Conservation (phyloP, 1,140 invertebrate species). For the Geopemphigus sp. region DNA sequence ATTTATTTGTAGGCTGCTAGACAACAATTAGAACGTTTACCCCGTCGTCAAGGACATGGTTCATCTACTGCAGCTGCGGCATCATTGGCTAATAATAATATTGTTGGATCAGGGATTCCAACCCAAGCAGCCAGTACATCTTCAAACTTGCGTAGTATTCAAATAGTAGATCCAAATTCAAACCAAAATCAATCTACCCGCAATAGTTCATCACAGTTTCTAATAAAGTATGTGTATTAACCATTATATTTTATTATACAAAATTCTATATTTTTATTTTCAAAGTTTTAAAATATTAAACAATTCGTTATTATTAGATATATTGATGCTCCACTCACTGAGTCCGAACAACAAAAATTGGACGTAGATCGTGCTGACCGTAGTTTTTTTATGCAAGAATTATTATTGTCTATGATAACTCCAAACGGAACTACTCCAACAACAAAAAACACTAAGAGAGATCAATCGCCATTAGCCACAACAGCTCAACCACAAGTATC, state of each 20-base stretch:
- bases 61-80: constrained; percentile 55
- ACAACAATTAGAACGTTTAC: constrained; percentile 82
- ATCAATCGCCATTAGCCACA: not conserved
- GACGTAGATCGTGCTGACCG: constrained; percentile 65
- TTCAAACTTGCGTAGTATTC: constrained; percentile 38
- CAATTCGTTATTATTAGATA: constrained; percentile 57
- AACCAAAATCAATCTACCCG: constrained; percentile 44
- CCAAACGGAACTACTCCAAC: constrained; percentile 1
- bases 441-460: constrained; percentile 22
- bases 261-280: too few species aligned
- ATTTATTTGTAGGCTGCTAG: constrained; percentile 64
- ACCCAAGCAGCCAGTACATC: constrained; percentile 30
- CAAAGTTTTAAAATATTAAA: too few species aligned
- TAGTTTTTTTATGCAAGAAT: constrained; percentile 69
- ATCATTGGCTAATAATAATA: constrained; percentile 46
- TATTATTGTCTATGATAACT: constrained; percentile 63
- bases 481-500: not conserved
- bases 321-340: constrained; percentile 61
- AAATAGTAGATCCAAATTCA: constrained; percentile 37
- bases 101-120: constrained; percentile 35
- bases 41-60: constrained; percentile 68
- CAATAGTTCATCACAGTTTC: constrained; percentile 44
- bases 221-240: constrained; percentile 29
- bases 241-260: not conserved
- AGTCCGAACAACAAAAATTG: constrained; percentile 60